Evolutionary conservation across 92 coral and sea anemone genomes (phyloP).

Genomic region (Epizoanthus stellaris): DNA sequence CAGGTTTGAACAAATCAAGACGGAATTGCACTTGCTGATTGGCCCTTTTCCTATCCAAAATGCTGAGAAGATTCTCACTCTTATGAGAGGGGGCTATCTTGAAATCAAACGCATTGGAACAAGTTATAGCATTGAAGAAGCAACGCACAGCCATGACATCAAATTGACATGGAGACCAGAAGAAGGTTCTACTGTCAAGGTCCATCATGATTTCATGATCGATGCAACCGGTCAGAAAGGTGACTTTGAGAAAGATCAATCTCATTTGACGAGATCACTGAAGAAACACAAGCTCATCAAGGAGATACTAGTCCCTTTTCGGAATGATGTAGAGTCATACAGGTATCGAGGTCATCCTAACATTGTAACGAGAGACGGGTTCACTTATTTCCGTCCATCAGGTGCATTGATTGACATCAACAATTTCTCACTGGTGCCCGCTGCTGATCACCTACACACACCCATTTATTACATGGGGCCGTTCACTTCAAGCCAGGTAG

Average conservation of each 20-base stretch:
- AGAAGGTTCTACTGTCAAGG: conserved; percentile 11
- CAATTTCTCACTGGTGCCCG: conserved; percentile 46
- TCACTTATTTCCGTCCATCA: conserved; percentile 40
- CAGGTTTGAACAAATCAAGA: conserved; percentile 38
- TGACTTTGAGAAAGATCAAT: conserved; percentile 39
- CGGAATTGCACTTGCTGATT: conserved; percentile 44
- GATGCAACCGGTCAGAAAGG: conserved; percentile 59
- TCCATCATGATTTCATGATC: conserved; percentile 45
- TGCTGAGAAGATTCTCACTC: conserved; percentile 55
- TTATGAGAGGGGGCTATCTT: conserved; percentile 44
- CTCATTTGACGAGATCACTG: conserved; percentile 37
- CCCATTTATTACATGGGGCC: conserved; percentile 65
- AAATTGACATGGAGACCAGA: conserved; percentile 28
- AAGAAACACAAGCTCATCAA: conserved; percentile 32
- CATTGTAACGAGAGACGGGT: conserved; percentile 40
- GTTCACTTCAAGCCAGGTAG: conserved; percentile 35
- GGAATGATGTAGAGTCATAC: conserved; percentile 1
- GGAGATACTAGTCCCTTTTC: conserved; percentile 48
- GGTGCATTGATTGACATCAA: conserved; percentile 48
- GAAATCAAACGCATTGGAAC: conserved; percentile 33
- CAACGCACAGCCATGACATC: conserved; percentile 14
- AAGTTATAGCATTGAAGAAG: conserved; percentile 34
- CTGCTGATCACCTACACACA: not conserved
- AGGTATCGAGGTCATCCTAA: conserved; percentile 25
- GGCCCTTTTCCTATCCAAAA: conserved; percentile 58